These are phyloP conservation scores for Toxostoma redivivum DNA, from an alignment of 2,113 vertebrate genomes.

Conservation along the genomic window DNA sequence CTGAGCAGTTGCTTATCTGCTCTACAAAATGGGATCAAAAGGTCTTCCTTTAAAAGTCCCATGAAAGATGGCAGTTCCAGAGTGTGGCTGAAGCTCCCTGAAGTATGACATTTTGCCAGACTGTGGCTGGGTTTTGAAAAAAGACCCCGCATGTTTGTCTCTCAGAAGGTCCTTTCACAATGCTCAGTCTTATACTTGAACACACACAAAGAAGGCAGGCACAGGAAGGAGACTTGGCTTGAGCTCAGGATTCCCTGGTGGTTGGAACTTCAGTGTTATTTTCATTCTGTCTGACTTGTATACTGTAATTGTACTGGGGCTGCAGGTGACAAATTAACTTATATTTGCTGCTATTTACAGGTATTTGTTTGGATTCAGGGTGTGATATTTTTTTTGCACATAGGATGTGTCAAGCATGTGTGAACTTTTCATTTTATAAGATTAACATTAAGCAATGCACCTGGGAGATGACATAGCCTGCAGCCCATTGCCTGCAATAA, in stretches of 20 bases:
- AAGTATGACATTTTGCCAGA: conserved; percentile 34
- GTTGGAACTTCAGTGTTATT: not conserved
- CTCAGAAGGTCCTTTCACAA: conserved; percentile 34
- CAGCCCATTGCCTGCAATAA: not conserved
- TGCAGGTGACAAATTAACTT: conserved; percentile 22
- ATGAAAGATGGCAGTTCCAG: not conserved
- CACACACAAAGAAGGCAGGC: conserved; percentile 5
- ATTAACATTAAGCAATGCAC: conserved; percentile 16
- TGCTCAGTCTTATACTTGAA: not conserved
- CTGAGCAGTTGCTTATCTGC: not conserved
- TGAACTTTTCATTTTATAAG: conserved; percentile 18
- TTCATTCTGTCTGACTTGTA: not conserved
- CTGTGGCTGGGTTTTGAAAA: not conserved
- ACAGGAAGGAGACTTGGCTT: conserved; percentile 22
- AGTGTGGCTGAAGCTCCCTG: not conserved
- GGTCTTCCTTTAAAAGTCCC: not conserved
- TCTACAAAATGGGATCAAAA: not conserved
- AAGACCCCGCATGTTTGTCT: not conserved
- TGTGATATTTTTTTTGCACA: not conserved
- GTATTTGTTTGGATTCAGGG: conserved; percentile 10
- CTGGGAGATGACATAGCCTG: conserved; percentile 32
- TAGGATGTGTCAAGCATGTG: not conserved
- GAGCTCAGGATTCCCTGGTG: not conserved
- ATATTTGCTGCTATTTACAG: not conserved
- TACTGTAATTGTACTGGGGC: not conserved